Conservation (phyloP, 2,113 vertebrate species). For the Proterorhinus semilunaris region DNA sequence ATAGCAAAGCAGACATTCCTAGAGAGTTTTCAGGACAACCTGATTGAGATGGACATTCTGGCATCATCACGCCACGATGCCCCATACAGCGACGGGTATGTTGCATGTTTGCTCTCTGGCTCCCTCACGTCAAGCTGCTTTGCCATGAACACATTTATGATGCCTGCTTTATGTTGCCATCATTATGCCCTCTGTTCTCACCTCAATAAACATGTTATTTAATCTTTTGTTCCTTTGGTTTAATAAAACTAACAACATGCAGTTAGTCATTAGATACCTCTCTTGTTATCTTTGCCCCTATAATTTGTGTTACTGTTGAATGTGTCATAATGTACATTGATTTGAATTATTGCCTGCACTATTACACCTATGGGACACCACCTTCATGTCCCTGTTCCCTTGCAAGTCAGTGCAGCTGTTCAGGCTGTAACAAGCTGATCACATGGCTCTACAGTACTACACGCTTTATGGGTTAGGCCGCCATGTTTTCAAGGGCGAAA, state of each 20-base stretch:
- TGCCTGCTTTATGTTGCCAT: constrained; percentile 47
- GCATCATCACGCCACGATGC: constrained; percentile 90
- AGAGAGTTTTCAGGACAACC: constrained; percentile 99
- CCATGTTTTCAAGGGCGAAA: constrained; percentile 62
- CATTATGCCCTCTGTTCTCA: constrained; percentile 37
- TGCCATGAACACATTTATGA: constrained; percentile 53
- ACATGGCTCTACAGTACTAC: constrained; percentile 38
- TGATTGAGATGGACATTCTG: constrained; percentile 99
- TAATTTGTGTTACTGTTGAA: neutral
- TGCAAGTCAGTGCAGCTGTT: constrained; percentile 46
- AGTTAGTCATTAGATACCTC: constrained; percentile 23
- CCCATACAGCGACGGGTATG: constrained; percentile 96
- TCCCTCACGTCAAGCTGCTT: constrained; percentile 60
- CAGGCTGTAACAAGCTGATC: constrained; percentile 49
- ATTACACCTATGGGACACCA: constrained; percentile 57
- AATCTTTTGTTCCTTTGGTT: constrained; percentile 41
- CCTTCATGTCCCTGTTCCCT: constrained; percentile 50
- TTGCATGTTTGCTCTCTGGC: constrained; percentile 72
- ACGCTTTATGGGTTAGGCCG: constrained; percentile 51
- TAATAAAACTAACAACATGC: constrained; percentile 49
- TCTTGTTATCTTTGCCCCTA: neutral
- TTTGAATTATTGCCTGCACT: constrained; percentile 44
- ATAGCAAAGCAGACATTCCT: constrained; percentile 99
- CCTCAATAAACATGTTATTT: constrained; percentile 50
- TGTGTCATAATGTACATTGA: constrained; percentile 14